Evolutionary conservation across 2,797 vertebrate genomes (phyloP).

Genomic region (Denticeps clupeoides): DNA sequence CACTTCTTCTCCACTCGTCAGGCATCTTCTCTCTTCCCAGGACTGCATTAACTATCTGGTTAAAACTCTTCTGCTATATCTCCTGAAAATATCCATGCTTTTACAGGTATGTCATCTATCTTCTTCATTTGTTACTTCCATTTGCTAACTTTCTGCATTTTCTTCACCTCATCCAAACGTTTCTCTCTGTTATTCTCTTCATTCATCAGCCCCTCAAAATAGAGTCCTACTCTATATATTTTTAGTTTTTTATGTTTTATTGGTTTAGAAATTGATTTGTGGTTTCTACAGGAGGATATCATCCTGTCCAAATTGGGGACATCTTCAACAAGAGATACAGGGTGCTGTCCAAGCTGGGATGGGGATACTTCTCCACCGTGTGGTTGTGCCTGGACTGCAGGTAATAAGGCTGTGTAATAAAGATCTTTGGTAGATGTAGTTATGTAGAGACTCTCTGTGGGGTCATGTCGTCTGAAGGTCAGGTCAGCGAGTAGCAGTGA

Average conservation of each 20-base stretch:
- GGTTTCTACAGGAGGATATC: conserved; percentile 56
- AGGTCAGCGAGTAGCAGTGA: conserved; percentile 60
- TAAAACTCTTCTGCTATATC: no score
- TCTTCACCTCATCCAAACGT: no score
- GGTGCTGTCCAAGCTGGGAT: conserved; percentile 64
- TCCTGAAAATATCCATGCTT: no score
- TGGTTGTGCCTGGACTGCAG: conserved; percentile 71
- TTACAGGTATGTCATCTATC: no score
- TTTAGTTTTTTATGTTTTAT: neutral
- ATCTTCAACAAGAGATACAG: conserved; percentile 64
- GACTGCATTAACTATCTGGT: no score
- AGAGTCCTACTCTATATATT: no score
- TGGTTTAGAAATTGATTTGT: neutral
- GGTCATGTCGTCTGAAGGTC: conserved; percentile 44
- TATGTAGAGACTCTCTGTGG: neutral
- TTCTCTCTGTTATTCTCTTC: no score
- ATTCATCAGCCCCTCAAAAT: no score
- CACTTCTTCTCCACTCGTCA: no score
- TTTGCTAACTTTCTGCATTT: no score
- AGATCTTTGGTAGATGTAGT: neutral
- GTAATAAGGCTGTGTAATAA: conserved; percentile 25
- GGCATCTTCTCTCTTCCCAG: no score
- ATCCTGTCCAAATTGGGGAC: conserved; percentile 53
- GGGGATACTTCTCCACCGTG: conserved; percentile 70
- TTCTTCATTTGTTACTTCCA: no score